Evolutionary conservation across 2,113 vertebrate species (phyloP), one percentile per base, ranked within the genome.

Genomic region (Campylomormyrus numenius): DNA sequence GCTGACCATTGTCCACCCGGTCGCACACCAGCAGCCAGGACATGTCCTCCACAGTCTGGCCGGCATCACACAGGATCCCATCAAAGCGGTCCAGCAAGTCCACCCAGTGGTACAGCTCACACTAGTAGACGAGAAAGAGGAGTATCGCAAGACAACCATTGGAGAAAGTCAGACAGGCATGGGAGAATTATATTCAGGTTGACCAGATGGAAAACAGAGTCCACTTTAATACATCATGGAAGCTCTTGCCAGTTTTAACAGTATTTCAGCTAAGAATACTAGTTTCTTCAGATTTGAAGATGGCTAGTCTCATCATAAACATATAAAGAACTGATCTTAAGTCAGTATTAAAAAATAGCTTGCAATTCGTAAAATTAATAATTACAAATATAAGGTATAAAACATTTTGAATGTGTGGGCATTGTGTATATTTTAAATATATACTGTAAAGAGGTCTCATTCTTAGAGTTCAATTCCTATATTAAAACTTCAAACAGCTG

Each of bases 101-200:
- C 93, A 99, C 98, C 98, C 98, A 99, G 92, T 98, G 98, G 96
- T 99, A 99, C 90, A 99, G 95, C 95, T 99, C 98, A 90, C 98
- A 98, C 98, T 99, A 92, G 1, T 90, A 90, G 88, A 13, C 84
- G 35, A 88, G 77, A 58, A 7, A 50, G 27, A 85, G 31, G 31
- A 48, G 49, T 5, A 62, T 27, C 48, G 48, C 50, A 52, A 53
- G 15, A 87, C 27, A 35, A 53, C n/a, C 48, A 87, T 10, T 80
- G 17, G 74, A 80, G 35, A 80, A 39, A 35, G 2, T 80, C 31
- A 35, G 35, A 42, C 35, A 80, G 74, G 35, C 35, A 80, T 39
- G 31, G 42, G 74, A 80, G 15, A 42, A 42, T 80, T 19, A 42
- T 39, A 77, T 77, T 77, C 31, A 77, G 70, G 39, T 39, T 77